Evolutionary conservation across 2,113 vertebrate genomes (phyloP).

Genomic region (Callorhinus ursinus): DNA sequence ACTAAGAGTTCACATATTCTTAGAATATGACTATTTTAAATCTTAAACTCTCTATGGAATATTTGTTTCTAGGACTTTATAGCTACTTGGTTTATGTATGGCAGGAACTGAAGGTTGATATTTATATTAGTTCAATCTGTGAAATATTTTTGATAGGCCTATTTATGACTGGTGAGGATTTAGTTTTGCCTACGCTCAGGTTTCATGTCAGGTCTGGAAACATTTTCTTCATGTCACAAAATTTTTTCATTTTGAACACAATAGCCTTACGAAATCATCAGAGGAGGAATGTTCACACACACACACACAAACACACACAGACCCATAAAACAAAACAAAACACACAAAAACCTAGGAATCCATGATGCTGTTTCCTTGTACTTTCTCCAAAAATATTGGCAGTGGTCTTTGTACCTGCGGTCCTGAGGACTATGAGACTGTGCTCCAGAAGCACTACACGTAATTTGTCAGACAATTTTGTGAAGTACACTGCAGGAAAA

Average conservation of each 20-base stretch:
- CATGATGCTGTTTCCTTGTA: neutral
- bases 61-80: slow-evolving; percentile 32
- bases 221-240: neutral
- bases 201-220: neutral
- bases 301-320: neutral
- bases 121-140: slow-evolving; percentile 17
- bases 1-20: neutral
- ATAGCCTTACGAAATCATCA: neutral
- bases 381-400: neutral
- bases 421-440: neutral
- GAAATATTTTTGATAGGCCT: neutral
- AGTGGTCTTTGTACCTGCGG: neutral
- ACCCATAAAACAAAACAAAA: neutral
- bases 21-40: slow-evolving; percentile 5
- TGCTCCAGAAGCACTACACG: no score
- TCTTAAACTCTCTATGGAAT: neutral
- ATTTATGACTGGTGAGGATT: slow-evolving; percentile 29
- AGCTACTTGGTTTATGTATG: neutral
- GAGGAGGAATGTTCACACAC: neutral
- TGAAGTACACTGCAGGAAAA: neutral
- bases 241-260: slow-evolving; percentile 38
- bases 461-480: neutral
- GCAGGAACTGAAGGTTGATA: slow-evolving; percentile 20
- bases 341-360: neutral
- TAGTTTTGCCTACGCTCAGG: neutral